A percentile compares a stretch with the other conserved stretches of the same genome.
These are phyloP conservation scores for Phymastichus coffea DNA, from an alignment of 1,140 invertebrate species.

Conservation along the genomic window DNA sequence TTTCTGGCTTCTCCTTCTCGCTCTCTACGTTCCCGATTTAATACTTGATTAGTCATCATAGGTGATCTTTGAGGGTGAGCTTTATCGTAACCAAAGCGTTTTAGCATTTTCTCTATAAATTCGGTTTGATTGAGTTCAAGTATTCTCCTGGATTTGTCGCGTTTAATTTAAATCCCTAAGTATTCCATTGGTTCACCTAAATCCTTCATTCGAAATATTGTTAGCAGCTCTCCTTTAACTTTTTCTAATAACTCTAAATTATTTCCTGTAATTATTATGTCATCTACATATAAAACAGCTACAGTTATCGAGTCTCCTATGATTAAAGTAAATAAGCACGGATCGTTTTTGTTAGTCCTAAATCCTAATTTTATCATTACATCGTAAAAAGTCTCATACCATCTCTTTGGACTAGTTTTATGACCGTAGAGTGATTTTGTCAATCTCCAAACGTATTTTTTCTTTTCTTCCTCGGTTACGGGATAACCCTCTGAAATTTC, in stretches of 20 bases:
- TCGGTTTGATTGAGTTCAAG: not conserved
- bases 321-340: conserved; percentile 10
- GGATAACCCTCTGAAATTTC: conserved; percentile 35
- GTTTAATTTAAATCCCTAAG: not conserved
- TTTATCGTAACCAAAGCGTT: not conserved
- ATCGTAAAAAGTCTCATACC: conserved; percentile 39
- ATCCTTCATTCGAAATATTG: not conserved
- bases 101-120: not conserved
- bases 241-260: not conserved
- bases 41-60: not conserved
- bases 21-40: not conserved
- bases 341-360: conserved; percentile 19
- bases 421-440: conserved; percentile 49
- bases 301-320: not conserved
- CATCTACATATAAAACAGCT: not conserved
- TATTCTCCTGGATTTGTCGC: not conserved
- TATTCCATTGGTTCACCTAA: not conserved
- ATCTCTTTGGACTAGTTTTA: conserved; percentile 46
- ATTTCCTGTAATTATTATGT: not conserved
- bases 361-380: conserved; percentile 2
- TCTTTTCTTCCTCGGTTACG: not conserved
- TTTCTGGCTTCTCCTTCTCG: not conserved
- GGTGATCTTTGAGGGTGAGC: not conserved
- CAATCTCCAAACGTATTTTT: conserved; percentile 34
- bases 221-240: not conserved